These are phyloP conservation scores for Leptopilina boulardi DNA, from an alignment of 1,140 invertebrate species.

Conservation along the genomic window DNA sequence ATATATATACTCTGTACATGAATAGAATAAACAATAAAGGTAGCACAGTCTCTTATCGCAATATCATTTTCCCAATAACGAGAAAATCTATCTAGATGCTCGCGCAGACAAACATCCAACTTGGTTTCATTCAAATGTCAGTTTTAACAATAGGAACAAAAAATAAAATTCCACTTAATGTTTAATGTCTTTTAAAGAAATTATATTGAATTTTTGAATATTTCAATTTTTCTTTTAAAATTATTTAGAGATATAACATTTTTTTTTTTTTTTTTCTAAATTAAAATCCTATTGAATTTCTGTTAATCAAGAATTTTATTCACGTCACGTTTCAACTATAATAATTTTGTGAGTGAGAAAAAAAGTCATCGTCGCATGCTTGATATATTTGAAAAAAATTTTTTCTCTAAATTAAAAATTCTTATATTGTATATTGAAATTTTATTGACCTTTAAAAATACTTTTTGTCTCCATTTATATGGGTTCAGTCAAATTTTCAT, in stretches of 20 bases:
- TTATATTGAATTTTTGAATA: too few species aligned
- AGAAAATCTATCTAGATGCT: background rate
- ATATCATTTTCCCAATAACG: background rate
- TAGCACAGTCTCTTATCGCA: constrained; percentile 6
- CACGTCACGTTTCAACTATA: background rate
- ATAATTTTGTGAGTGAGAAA: background rate
- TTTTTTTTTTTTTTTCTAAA: too few species aligned
- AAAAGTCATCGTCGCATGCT: background rate
- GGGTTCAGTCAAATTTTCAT: background rate
- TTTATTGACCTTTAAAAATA: too few species aligned
- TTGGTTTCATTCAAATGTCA: background rate
- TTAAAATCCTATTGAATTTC: too few species aligned
- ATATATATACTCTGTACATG: background rate
- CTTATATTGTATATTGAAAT: background rate
- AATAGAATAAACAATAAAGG: constrained; percentile 14
- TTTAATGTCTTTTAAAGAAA: too few species aligned
- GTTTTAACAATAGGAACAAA: too few species aligned
- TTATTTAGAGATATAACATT: too few species aligned
- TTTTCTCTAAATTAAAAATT: background rate
- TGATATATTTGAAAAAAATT: background rate
- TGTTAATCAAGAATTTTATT: too few species aligned
- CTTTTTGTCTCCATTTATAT: too few species aligned
- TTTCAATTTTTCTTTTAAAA: too few species aligned
- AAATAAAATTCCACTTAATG: too few species aligned
- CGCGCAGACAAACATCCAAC: background rate